Percentiles rank a stretch among this genome's conserved stretches.
phyloP scores from a whole-genome alignment of 2,888 invertebrate species.

The Anorthoa munda region DNA sequence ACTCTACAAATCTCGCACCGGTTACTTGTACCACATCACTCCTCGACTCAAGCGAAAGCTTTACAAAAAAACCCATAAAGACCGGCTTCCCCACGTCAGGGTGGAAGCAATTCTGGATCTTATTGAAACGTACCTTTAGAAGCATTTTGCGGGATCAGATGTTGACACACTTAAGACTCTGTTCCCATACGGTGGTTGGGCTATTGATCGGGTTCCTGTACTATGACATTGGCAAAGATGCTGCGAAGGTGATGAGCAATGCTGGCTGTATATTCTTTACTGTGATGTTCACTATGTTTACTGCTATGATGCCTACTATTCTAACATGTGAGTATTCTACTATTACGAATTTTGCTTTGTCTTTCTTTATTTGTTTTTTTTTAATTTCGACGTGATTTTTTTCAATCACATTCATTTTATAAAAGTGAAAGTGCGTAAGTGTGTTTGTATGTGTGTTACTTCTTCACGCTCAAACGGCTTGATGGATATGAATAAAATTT shows the following conservation, averaged over 20 bases:
- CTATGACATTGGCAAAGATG: slow-evolving; percentile 98
- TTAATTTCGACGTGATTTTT: too few species aligned
- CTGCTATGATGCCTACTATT: slow-evolving; percentile 99
- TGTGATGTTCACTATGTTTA: slow-evolving; percentile 98
- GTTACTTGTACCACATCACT: slow-evolving; percentile 94
- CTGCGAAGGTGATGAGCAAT: slow-evolving; percentile 98
- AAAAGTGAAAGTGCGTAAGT: too few species aligned
- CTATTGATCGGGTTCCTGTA: slow-evolving; percentile 98
- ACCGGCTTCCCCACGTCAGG: slow-evolving; percentile 95
- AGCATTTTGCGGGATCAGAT: slow-evolving; percentile 96
- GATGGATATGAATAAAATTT: too few species aligned
- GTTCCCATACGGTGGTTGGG: slow-evolving; percentile 97
- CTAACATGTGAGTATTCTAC: slow-evolving; percentile 96
- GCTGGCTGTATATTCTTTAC: slow-evolving; percentile 99
- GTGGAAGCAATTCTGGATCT: slow-evolving; percentile 96
- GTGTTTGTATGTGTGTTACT: too few species aligned
- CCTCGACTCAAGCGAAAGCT: slow-evolving; percentile 93
- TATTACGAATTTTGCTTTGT: neutral
- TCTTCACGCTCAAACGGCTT: too few species aligned
- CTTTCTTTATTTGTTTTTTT: too few species aligned
- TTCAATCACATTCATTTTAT: too few species aligned
- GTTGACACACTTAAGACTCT: slow-evolving; percentile 96
- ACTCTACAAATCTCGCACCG: slow-evolving; percentile 84
- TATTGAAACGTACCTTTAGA: slow-evolving; percentile 95
- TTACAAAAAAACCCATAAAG: slow-evolving; percentile 92